Evolutionary conservation across 2,888 invertebrate species (phyloP).

Genomic region (Agrochola litura): DNA sequence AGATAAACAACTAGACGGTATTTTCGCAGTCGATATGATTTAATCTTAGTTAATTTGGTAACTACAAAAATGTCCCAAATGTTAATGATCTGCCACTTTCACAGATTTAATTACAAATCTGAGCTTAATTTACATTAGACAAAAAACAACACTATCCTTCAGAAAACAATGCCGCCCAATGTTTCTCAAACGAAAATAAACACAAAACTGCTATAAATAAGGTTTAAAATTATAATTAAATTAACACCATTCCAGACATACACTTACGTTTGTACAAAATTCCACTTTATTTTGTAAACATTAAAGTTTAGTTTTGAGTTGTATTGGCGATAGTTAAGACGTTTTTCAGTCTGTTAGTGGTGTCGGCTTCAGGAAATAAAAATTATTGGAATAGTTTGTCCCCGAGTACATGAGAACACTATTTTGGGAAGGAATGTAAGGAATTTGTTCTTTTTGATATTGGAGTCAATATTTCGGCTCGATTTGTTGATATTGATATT

Average conservation of each 20-base stretch:
- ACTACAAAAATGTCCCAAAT: neutral
- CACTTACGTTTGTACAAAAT: neutral
- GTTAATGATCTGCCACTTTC: neutral
- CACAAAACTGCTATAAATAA: constrained; percentile 39
- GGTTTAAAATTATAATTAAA: constrained; percentile 50
- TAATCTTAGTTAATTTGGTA: neutral
- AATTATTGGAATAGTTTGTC: constrained; percentile 50
- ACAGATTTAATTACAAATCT: neutral
- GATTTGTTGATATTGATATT: constrained; percentile 42
- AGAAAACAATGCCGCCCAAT: constrained; percentile 22
- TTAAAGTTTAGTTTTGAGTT: constrained; percentile 41
- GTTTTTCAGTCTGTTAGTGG: constrained; percentile 54
- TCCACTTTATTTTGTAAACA: neutral
- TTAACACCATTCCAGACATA: constrained; percentile 31
- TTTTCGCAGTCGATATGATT: neutral
- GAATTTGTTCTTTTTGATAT: constrained; percentile 58
- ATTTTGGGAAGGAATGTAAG: constrained; percentile 63
- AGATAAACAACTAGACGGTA: neutral
- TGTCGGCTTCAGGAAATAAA: constrained; percentile 54
- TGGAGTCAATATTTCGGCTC: constrained; percentile 47
- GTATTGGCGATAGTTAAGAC: constrained; percentile 23
- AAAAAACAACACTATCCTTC: constrained; percentile 22
- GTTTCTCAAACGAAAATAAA: constrained; percentile 35
- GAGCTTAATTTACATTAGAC: neutral
- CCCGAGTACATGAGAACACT: constrained; percentile 49